Evolutionary conservation across 1,140 invertebrate species (phyloP).

Genomic region (Parapsyche elsis): DNA sequence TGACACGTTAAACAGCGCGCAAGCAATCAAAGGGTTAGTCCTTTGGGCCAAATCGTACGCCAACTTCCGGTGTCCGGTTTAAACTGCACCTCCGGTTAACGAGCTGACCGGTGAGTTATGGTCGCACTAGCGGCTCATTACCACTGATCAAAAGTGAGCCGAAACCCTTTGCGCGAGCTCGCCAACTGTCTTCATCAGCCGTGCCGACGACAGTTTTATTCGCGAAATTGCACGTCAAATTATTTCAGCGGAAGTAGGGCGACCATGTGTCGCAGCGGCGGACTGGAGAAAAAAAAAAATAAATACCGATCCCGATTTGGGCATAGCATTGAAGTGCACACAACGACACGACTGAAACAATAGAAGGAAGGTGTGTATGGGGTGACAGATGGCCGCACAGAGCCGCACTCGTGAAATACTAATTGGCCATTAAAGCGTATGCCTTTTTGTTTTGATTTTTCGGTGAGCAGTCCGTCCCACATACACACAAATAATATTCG

Average conservation of each 20-base stretch:
- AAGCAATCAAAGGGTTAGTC: no score
- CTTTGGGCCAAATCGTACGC: neutral
- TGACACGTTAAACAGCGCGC: no score
- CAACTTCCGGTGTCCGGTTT: neutral
- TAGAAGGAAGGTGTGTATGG: neutral
- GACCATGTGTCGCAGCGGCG: no score
- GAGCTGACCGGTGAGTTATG: neutral
- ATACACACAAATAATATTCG: no score
- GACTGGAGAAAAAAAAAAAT: neutral
- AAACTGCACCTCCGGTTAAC: neutral
- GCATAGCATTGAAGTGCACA: neutral
- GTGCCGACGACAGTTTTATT: neutral
- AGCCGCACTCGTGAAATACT: neutral
- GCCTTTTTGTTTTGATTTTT: neutral
- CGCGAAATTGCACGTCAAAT: neutral
- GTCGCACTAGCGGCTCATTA: neutral
- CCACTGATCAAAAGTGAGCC: neutral
- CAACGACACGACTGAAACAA: neutral
- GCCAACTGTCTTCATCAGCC: neutral
- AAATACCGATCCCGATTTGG: neutral
- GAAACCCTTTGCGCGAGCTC: neutral
- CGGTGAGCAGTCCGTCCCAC: no score
- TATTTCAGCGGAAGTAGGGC: neutral
- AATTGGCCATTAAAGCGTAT: neutral
- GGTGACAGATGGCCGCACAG: neutral